These are phyloP conservation scores for Metridium senile DNA, from an alignment of 92 coral and sea anemone species.

Conservation along the genomic window DNA sequence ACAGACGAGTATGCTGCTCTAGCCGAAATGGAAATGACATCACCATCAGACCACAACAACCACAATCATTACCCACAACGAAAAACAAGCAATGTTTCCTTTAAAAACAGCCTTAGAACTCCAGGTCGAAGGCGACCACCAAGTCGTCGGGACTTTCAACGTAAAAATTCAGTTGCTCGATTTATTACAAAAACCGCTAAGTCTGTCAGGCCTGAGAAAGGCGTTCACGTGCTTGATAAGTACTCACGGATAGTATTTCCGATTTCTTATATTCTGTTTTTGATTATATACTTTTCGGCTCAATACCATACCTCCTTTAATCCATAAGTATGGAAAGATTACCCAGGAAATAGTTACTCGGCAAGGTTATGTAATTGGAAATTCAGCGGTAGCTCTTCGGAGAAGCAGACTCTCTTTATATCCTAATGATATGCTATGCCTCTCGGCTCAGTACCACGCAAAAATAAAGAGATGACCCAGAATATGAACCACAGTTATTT, in stretches of 20 bases:
- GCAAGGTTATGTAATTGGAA: too few relatives aligned
- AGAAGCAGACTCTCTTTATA: too few relatives aligned
- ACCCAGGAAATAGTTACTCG: neutral
- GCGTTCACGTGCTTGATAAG: conserved; percentile 68
- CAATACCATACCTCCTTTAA: conserved; percentile 34
- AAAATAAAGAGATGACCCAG: too few relatives aligned
- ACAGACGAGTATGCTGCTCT: conserved; percentile 27
- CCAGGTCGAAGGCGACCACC: conserved; percentile 50
- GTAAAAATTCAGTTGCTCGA: conserved; percentile 62
- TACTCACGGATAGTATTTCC: conserved; percentile 79
- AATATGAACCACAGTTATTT: too few relatives aligned
- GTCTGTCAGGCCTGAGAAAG: conserved; percentile 64
- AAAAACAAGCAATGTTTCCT: conserved; percentile 6
- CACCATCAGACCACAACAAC: conserved; percentile 30
- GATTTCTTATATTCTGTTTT: conserved; percentile 54
- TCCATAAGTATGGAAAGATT: too few relatives aligned
- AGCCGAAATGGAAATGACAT: conserved; percentile 23
- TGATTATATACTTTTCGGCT: conserved; percentile 61
- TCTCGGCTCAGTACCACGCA: too few relatives aligned
- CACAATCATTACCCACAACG: conserved; percentile 30
- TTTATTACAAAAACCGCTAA: conserved; percentile 63
- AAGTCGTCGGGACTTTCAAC: conserved; percentile 48
- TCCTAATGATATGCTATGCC: too few relatives aligned
- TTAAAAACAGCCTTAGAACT: conserved; percentile 21
- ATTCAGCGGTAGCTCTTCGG: too few relatives aligned